These are phyloP conservation scores for Drepana falcataria DNA, from an alignment of 2,888 invertebrate species.

Conservation along the genomic window DNA sequence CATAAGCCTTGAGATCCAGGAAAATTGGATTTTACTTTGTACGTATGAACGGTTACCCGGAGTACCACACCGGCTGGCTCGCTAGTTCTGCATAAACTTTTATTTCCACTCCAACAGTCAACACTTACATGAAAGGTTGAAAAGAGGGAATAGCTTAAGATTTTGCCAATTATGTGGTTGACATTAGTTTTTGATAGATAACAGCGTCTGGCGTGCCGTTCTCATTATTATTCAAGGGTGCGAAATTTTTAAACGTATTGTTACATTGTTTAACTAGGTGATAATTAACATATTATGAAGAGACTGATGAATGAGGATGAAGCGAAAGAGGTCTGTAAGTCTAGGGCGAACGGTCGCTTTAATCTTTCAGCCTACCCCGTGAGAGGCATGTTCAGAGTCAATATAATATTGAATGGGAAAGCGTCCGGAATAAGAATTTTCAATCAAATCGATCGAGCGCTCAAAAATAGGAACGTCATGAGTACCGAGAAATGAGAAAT, in stretches of 20 bases:
- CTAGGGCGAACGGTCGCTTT: too few species aligned
- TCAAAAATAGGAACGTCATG: too few species aligned
- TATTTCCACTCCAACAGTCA: conserved; percentile 38
- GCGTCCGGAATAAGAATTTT: too few species aligned
- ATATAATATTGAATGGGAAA: too few species aligned
- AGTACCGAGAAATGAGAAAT: conserved; percentile 15
- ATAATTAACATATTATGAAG: too few species aligned
- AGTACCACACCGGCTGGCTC: conserved; percentile 26
- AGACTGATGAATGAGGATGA: too few species aligned
- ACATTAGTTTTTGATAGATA: conserved; percentile 7
- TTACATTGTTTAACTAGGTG: conserved; percentile 16
- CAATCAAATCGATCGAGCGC: too few species aligned
- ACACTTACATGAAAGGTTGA: conserved; percentile 31
- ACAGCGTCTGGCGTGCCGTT: conserved; percentile 1
- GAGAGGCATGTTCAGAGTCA: too few species aligned
- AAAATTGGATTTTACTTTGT: conserved; percentile 57
- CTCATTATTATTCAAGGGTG: too few species aligned
- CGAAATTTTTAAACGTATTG: neutral
- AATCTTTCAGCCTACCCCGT: too few species aligned
- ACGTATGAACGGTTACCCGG: conserved; percentile 9
- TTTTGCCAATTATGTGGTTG: neutral
- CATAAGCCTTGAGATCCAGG: conserved; percentile 28
- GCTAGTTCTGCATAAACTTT: conserved; percentile 38
- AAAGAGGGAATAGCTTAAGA: neutral
- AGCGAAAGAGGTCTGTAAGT: too few species aligned